Evolutionary conservation across 1,140 invertebrate species (phyloP), one percentile per base, ranked within the genome.

Genomic region (Aphaenogaster rudis): DNA sequence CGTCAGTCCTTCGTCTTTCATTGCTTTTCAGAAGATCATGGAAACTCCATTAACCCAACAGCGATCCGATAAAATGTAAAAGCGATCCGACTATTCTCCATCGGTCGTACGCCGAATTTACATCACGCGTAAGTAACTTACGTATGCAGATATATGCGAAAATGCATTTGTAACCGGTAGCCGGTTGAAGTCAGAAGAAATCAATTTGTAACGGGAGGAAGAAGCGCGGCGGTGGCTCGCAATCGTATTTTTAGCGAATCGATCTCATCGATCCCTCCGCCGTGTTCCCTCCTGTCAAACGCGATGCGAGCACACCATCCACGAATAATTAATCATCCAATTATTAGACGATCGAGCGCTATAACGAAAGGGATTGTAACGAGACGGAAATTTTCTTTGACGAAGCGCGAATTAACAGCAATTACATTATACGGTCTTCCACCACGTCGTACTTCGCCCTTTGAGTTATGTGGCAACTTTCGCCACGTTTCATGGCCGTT

Each of bases 1-100:
- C 84, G 87, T 87, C 82, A 81, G 87, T 85, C 84, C 71, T 91
- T 87, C 89, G 42, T 72, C 86, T 88, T 90, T 89, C 89, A 90
- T 90, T 90, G 89, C 85, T 63, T 84, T 80, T 74, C 79, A 17
- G 21, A 59, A 50, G 63, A 89, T 91, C 89, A 87, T 87, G 87
- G 87, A 85, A 91, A 91, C 84, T 91, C 89, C 79, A 85, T 91
- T 91, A 91, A 80, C 79, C 71, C 76, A 78, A 42, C 69, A 39
- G 21, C 64, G 67, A 76, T 72, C 54, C 71, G 77, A 28, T 67
- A 76, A 57, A 80, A 64, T 50, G 82, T 74, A 33, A 86, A 86
- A 88, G 69, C 79, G 59, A 88, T 90, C 57, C 71, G 48, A 50
- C 71, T 45, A 42, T 57, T 48, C 61, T 80, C 57, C 80, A 57